phyloP scores from a whole-genome alignment of 35 echinoderm and acorn worm genomes.

The Anneissia japonica region DNA sequence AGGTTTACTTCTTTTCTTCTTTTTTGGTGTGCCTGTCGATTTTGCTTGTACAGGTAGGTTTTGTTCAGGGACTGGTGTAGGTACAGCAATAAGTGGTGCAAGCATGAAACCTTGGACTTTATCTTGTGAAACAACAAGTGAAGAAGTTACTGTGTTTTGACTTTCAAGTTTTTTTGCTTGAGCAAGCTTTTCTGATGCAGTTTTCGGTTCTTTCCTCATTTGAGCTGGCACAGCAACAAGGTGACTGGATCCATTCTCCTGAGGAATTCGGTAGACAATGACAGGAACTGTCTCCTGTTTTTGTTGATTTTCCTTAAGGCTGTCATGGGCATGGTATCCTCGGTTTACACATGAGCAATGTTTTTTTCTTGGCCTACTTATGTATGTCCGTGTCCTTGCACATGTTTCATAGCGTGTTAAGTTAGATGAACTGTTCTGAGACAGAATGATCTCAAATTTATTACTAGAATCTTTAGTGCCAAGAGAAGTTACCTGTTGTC shows the following conservation, averaged over 20 bases:
- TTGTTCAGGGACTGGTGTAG: background rate
- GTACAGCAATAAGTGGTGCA: background rate
- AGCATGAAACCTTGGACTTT: background rate
- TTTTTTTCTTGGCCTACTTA: background rate
- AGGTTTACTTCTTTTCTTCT: background rate
- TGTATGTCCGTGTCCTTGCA: background rate
- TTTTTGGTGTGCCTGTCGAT: background rate
- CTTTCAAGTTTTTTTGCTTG: background rate
- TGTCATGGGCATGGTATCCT: background rate
- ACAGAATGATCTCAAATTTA: background rate
- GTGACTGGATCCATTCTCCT: background rate
- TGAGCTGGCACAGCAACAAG: background rate
- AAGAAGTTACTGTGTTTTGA: background rate
- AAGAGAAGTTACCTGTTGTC: background rate
- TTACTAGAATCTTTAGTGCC: background rate
- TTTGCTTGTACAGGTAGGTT: no score
- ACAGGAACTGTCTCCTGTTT: background rate
- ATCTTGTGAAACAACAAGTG: background rate
- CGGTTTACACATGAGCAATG: background rate
- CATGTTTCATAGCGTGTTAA: background rate
- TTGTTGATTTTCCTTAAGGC: background rate
- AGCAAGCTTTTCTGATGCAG: background rate
- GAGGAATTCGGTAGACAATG: background rate
- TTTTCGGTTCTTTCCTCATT: background rate
- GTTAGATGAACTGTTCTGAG: no score